Conservation (phyloP, 92 coral and sea anemone genomes). For the Heliopora coerulea region DNA sequence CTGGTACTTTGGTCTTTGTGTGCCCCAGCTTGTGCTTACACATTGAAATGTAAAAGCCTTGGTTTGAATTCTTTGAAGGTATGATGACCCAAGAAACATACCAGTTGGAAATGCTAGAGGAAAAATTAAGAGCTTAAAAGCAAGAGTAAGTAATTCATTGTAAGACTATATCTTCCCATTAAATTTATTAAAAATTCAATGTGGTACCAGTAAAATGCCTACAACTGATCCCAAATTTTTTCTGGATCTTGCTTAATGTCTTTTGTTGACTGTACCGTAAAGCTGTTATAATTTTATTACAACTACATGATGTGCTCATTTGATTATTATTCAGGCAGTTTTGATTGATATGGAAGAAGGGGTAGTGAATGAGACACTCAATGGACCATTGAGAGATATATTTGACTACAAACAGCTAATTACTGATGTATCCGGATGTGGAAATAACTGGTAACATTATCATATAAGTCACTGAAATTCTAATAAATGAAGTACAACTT, state of each 20-base stretch:
- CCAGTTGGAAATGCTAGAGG: slow-evolving; percentile 88
- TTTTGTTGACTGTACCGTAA: no score
- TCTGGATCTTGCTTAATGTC: no score
- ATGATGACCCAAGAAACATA: slow-evolving; percentile 69
- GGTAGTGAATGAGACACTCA: slow-evolving; percentile 85
- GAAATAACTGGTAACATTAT: slow-evolving; percentile 83
- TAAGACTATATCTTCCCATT: no score
- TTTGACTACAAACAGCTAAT: slow-evolving; percentile 94
- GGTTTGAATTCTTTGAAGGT: slow-evolving; percentile 9
- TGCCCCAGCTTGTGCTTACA: no score
- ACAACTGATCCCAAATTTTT: no score
- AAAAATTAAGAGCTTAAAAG: slow-evolving; percentile 85
- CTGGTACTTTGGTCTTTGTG: no score
- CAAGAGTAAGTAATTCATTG: slow-evolving; percentile 65
- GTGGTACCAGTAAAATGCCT: no score
- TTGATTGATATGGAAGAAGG: slow-evolving; percentile 99
- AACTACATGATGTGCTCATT: not conserved
- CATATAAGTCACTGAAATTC: no score
- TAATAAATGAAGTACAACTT: not conserved
- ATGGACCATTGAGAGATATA: slow-evolving; percentile 85
- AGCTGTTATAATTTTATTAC: no score
- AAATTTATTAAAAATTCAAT: no score
- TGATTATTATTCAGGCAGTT: slow-evolving; percentile 65
- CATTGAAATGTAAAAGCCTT: no score
- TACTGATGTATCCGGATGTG: slow-evolving; percentile 98